phyloP scores from a whole-genome alignment of 2,888 invertebrate genomes.

The Dendrolimus pini region DNA sequence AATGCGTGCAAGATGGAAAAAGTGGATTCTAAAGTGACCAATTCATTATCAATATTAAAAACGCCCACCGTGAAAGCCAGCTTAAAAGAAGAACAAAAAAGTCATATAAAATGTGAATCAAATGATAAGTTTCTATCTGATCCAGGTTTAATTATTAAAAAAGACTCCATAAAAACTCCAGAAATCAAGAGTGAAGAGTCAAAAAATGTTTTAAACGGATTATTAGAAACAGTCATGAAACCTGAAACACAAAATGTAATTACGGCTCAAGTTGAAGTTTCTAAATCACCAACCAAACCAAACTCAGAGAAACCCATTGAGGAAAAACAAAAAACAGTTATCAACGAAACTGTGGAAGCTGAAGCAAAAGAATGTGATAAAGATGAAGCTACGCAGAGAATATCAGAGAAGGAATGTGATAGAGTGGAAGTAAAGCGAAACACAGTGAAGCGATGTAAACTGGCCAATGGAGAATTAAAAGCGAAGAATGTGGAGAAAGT shows the following conservation, averaged over 20 bases:
- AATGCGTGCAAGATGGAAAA: slow-evolving; percentile 58
- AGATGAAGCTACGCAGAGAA: not conserved
- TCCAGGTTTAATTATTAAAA: slow-evolving; percentile 10
- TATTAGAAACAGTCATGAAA: not conserved
- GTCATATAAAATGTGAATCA: slow-evolving; percentile 21
- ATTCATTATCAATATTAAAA: slow-evolving; percentile 62
- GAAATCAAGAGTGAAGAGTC: slow-evolving; percentile 1
- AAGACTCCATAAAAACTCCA: slow-evolving; percentile 11
- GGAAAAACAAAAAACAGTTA: not conserved
- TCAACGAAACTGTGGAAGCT: not conserved
- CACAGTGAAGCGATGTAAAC: slow-evolving; percentile 40
- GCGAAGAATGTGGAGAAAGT: slow-evolving; percentile 60
- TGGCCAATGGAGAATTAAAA: slow-evolving; percentile 44
- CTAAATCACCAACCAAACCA: not conserved
- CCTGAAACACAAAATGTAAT: not conserved
- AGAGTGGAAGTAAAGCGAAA: slow-evolving; percentile 13
- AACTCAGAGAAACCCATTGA: not conserved
- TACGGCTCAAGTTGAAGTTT: not conserved
- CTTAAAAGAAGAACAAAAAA: slow-evolving; percentile 36
- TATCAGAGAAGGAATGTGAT: not conserved
- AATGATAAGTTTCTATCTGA: slow-evolving; percentile 2
- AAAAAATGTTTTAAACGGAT: not conserved
- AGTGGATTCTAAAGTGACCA: slow-evolving; percentile 56
- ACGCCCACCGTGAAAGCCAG: slow-evolving; percentile 41
- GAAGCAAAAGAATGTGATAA: not conserved